Percentiles rank a stretch among this genome's conserved stretches.
Evolutionary conservation across 2,888 invertebrate genomes (phyloP).

Genomic region (Stenodera caucasica): DNA sequence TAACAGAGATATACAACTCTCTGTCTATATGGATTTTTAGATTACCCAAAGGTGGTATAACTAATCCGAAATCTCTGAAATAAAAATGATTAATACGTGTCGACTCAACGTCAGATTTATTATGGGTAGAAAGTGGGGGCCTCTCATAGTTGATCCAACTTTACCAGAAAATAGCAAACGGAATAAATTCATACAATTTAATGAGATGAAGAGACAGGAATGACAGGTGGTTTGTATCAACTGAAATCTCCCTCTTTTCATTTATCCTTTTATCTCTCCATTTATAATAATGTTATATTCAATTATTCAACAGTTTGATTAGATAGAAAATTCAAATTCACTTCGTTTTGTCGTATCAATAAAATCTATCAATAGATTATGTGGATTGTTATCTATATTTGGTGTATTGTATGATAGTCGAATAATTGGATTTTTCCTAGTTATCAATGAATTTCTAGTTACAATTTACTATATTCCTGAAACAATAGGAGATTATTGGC

Average conservation of each 20-base stretch:
- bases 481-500: neutral
- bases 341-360: slow-evolving; percentile 6
- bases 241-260: too few relatives aligned
- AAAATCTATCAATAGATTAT: neutral
- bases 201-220: neutral
- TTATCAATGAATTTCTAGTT: neutral
- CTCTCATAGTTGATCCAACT: neutral
- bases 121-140: too few relatives aligned
- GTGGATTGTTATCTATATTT: neutral
- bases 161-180: neutral
- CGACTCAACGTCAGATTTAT: neutral
- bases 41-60: neutral
- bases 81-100: slow-evolving; percentile 18
- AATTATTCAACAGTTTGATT: slow-evolving; percentile 15
- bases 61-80: neutral
- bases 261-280: too few relatives aligned
- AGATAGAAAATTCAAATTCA: slow-evolving; percentile 10
- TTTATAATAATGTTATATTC: too few relatives aligned
- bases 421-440: neutral
- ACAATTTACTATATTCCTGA: neutral
- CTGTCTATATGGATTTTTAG: neutral
- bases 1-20: neutral
- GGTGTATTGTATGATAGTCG: neutral
- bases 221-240: slow-evolving; percentile 9
- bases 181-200: neutral